Evolutionary conservation across 2,888 invertebrate genomes (phyloP).

Genomic region (Nephrotoma appendiculata): DNA sequence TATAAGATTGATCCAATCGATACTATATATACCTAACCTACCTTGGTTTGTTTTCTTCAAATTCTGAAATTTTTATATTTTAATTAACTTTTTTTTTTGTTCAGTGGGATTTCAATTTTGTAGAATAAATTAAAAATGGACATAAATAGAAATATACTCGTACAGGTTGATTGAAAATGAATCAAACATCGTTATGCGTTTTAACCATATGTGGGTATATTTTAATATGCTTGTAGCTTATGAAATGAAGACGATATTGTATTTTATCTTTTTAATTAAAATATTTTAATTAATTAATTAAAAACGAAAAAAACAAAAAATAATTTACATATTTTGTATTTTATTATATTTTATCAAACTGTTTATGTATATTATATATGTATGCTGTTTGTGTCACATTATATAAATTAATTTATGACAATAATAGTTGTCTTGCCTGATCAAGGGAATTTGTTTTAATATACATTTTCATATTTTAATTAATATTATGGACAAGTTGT

Average conservation of each 20-base stretch:
- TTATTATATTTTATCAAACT: not conserved
- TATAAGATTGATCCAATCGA: not conserved
- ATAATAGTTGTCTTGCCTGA: not conserved
- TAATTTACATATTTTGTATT: not conserved
- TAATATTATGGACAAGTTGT: not conserved
- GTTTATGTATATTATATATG: not conserved
- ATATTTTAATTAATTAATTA: not conserved
- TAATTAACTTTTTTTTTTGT: not conserved
- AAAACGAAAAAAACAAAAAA: not conserved
- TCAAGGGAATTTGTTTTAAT: not conserved
- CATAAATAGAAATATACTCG: not conserved
- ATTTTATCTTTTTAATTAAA: not conserved
- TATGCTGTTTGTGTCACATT: not conserved
- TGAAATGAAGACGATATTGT: not conserved
- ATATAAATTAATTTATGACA: not conserved
- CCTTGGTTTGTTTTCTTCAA: not conserved
- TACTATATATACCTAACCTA: not conserved
- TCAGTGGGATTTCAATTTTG: not conserved
- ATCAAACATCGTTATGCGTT: not conserved
- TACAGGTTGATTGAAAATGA: not conserved
- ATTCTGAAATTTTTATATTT: not conserved
- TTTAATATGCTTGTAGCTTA: not conserved
- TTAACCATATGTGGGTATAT: not conserved
- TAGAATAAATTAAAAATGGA: not conserved
- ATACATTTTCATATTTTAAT: not conserved